These are phyloP conservation scores for Antedon mediterranea DNA, from an alignment of 53 echinoderm and acorn worm species.

Conservation along the genomic window DNA sequence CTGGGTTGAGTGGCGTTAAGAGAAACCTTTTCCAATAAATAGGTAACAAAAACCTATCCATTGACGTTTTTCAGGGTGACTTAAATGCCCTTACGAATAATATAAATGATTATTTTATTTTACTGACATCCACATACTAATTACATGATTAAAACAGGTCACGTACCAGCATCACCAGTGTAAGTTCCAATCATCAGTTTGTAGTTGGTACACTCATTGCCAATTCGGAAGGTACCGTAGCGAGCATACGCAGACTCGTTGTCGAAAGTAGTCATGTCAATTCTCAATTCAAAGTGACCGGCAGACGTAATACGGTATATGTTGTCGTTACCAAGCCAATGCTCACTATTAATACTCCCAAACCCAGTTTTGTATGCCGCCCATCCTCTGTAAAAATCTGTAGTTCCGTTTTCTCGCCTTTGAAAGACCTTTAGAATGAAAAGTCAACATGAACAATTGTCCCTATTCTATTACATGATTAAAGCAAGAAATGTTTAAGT, in stretches of 20 bases:
- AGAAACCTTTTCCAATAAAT: no score
- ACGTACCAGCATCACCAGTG: conserved; percentile 51
- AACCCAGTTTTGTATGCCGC: conserved; percentile 44
- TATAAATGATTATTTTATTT: no score
- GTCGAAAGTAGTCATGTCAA: conserved; percentile 51
- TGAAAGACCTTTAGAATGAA: conserved; percentile 33
- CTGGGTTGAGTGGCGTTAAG: no score
- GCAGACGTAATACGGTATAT: conserved; percentile 35
- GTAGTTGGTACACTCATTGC: conserved; percentile 31
- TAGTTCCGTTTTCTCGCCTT: conserved; percentile 39
- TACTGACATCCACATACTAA: no score
- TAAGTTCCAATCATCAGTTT: conserved; percentile 45
- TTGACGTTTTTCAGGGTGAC: no score
- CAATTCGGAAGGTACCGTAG: conserved; percentile 52
- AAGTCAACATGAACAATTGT: no score
- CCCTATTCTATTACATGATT: no score
- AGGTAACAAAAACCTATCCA: no score
- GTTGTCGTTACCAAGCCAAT: conserved; percentile 61
- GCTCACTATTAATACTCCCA: conserved; percentile 43
- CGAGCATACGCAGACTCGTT: conserved; percentile 19
- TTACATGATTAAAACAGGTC: background rate
- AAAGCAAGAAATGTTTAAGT: no score
- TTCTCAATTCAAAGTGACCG: conserved; percentile 28
- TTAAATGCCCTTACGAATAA: no score
- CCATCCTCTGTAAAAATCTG: conserved; percentile 35